Evolutionary conservation across 2,888 invertebrate species (phyloP), one percentile per base, ranked within the genome.

Genomic region (Sepiola atlantica): DNA sequence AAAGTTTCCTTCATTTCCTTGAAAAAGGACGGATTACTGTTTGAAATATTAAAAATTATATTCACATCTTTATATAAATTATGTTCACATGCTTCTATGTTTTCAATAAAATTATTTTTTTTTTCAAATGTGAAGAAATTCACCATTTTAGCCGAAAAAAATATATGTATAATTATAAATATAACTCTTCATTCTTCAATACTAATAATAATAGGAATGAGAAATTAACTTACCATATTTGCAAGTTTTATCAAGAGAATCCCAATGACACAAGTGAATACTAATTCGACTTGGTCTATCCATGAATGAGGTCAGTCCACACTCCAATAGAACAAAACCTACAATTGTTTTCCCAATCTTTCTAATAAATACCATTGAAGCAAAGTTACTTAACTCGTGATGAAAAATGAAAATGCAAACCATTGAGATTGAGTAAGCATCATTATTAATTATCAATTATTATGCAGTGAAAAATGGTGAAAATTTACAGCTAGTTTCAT

Each of bases 141-240:
- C n/a, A n/a, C n/a, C n/a, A n/a, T n/a, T n/a, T n/a, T n/a, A n/a
- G n/a, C n/a, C n/a, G n/a, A n/a, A n/a, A n/a, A n/a, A n/a, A n/a
- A n/a, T n/a, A n/a, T n/a, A n/a, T n/a, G n/a, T n/a, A n/a, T n/a
- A n/a, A n/a, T n/a, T n/a, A n/a, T n/a, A n/a, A n/a, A n/a, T n/a
- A n/a, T n/a, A n/a, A n/a, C 28, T n/a, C 10, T 12, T 77, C 77
- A 77, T 77, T 28, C 77, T 77, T 10, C 16, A n/a, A n/a, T 77
- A 77, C 14, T 10, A n/a, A n/a, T n/a, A 77, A 77, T 61, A 77
- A 77, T 10, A 77, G 14, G 77, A 77, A 77, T 77, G 77, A n/a
- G n/a, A 77, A 77, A 77, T 77, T 1, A 16, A 92, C 92, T 92
- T 92, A 92, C 92, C 92, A 92, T 92, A 92, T 92, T 92, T 92